Base-by-base conservation (phyloP, 2,888 invertebrate genomes). In the Drosophila tripunctata region DNA sequence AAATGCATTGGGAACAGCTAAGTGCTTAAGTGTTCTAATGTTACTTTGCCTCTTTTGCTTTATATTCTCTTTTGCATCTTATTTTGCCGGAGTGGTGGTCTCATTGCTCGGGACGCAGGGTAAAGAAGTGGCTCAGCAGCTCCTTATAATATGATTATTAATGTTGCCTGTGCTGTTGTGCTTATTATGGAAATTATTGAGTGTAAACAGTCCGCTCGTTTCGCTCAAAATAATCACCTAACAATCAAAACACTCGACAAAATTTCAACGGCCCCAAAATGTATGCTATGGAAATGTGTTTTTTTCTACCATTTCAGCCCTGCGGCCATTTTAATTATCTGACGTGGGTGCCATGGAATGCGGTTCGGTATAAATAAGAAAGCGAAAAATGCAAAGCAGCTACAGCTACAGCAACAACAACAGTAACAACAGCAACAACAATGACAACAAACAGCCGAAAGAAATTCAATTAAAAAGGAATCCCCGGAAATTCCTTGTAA, bases 401-500 rank as follows among this genome's bases (percentile, higher is more conserved):
- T 60, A 51, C 55, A 48, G 38, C 31, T 63, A 43, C 51, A 56
- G 31, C 44, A 69, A 33, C 41, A 45, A 27, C 19, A n/a, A 30
- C 4, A 31, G 21, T 3, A 54, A 24, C 24, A 51, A 56, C 30
- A 56, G 21, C 38, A 48, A 62, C 45, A 60, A 52, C 50, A 58
- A 33, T 51, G 33, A 40, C 68, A 65, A 76, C 55, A 58, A 64
- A 52, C 38, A 67, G 52, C 61, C 38, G 48, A 61, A 70, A 60
- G 67, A 78, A 87, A 87, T 82, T 82, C 87, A 82, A 82, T 82
- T 82, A 82, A 87, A 82, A 78, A 70, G 64, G 78, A 81, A 82
- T 85, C 81, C 87, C 87, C 65, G 82, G 75, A 84, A 81, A 81
- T 82, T 82, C 87, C 82, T 68, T 82, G 87, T 82, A 75, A 85